Evolutionary conservation across 2,888 invertebrate genomes (phyloP).

Genomic region (Gari tellinella): DNA sequence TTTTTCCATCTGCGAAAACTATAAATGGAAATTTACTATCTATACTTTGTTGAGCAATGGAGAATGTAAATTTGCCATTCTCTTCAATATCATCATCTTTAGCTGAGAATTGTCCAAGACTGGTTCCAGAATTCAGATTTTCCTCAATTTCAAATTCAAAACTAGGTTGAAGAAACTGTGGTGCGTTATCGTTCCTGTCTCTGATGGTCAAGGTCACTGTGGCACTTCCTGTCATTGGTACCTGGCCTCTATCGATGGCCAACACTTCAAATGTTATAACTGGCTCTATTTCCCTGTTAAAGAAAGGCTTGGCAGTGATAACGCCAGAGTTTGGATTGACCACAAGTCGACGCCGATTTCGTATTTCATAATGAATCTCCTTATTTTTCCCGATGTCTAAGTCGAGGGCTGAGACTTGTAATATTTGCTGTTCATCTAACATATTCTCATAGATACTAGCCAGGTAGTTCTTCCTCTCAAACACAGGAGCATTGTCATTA

Average conservation of each 20-base stretch:
- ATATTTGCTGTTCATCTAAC: slow-evolving; percentile 86
- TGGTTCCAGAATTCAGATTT: slow-evolving; percentile 52
- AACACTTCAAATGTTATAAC: slow-evolving; percentile 55
- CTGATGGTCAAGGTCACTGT: slow-evolving; percentile 57
- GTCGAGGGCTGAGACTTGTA: slow-evolving; percentile 93
- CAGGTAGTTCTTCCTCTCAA: slow-evolving; percentile 85
- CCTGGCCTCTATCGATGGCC: slow-evolving; percentile 55
- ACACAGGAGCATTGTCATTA: slow-evolving; percentile 96
- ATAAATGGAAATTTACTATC: slow-evolving; percentile 61
- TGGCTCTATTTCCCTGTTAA: slow-evolving; percentile 69
- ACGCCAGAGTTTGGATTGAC: slow-evolving; percentile 58
- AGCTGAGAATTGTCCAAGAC: slow-evolving; percentile 51
- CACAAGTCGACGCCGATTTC: slow-evolving; percentile 33
- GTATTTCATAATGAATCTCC: slow-evolving; percentile 57
- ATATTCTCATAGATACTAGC: slow-evolving; percentile 68
- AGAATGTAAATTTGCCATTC: slow-evolving; percentile 65
- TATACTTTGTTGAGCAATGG: slow-evolving; percentile 32
- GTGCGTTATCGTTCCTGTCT: slow-evolving; percentile 65
- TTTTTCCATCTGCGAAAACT: slow-evolving; percentile 64
- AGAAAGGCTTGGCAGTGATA: slow-evolving; percentile 55
- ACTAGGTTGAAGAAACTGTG: slow-evolving; percentile 43
- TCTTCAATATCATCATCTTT: slow-evolving; percentile 65
- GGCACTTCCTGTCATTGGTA: slow-evolving; percentile 65
- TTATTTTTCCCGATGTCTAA: slow-evolving; percentile 81
- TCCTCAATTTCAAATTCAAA: slow-evolving; percentile 58